Conservation (phyloP, 2,888 invertebrate genomes). For the Pardosa pseudoannulata region DNA sequence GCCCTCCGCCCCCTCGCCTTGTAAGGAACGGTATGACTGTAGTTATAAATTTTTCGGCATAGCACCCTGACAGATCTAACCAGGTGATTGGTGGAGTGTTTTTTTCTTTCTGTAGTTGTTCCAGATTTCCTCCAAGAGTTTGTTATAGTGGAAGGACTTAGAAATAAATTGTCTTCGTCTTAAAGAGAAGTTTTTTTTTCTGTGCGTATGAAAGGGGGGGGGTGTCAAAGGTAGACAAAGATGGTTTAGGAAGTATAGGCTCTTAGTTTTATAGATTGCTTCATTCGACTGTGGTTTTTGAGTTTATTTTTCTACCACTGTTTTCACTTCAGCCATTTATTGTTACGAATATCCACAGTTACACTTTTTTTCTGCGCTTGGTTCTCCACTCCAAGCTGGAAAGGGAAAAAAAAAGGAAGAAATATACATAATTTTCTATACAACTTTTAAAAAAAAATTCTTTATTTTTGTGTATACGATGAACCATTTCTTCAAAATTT, state of each 20-base stretch:
- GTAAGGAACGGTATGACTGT: constrained; percentile 42
- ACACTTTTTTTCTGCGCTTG: too few species aligned
- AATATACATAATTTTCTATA: too few species aligned
- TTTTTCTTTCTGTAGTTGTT: constrained; percentile 32
- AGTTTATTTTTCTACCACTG: constrained; percentile 11
- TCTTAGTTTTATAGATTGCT: constrained; percentile 67
- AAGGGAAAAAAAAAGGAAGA: too few species aligned
- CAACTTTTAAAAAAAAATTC: too few species aligned
- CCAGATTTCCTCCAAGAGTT: constrained; percentile 30
- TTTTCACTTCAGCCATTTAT: neutral
- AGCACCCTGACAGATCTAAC: constrained; percentile 68
- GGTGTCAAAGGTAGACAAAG: constrained; percentile 47
- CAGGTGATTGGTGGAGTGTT: constrained; percentile 61
- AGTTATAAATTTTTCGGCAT: constrained; percentile 67
- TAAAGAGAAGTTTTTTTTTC: constrained; percentile 33
- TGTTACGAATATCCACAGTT: too few species aligned
- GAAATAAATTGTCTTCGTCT: constrained; percentile 69
- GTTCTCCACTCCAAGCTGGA: too few species aligned
- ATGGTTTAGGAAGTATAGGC: constrained; percentile 60
- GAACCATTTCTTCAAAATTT: too few species aligned
- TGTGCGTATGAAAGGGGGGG: constrained; percentile 10
- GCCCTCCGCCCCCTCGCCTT: neutral
- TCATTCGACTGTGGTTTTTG: neutral
- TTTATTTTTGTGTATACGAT: too few species aligned
- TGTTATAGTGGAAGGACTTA: constrained; percentile 64